Evolutionary conservation across 2,888 invertebrate genomes (phyloP), one percentile per base, ranked within the genome.

Genomic region (Cataglyphis cursor): DNA sequence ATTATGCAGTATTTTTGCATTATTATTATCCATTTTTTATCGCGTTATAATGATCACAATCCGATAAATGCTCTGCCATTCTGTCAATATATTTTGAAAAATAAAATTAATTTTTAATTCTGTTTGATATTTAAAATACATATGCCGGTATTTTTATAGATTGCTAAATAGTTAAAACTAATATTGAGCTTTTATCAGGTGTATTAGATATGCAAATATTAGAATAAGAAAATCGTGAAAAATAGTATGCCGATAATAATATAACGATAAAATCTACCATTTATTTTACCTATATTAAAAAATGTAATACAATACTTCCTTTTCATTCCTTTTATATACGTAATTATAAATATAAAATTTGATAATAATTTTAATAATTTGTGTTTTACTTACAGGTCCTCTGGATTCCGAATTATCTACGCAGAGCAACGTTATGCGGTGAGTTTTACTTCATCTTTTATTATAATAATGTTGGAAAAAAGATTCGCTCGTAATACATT

Each of bases 21-120:
- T 57, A 68, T 61, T 21, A 74, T 75, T 54, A 54, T 41, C 8
- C 28, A 31, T 66, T 76, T 44, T 65, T 28, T 76, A 66, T 12
- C 12, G 66, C n/a, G 9, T 38, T 10, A 24, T 48, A 38, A 15
- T 21, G 12, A 41, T 64, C 15, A 21, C 59, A 24, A 18, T 65
- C 41, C 41, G 28, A 41, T 35, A 54, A 65, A 54, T n/a, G 38
- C 51, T 76, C 18, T 12, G 8, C 12, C 5, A 51, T 24, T 28
- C 8, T 21, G n/a, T n/a, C 38, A 2, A 64, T 21, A 35, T n/a
- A 10, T 38, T 12, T 12, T 15, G 12, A 3, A 31, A 61, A 31
- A 9, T 28, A 44, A 15, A 41, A 64, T 51, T 31, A 41, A 41
- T 51, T 51, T 57, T 24, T 65, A 21, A 65, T 65, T 9, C 24